phyloP scores from a whole-genome alignment of 1,140 invertebrate genomes.

The Druon quercuslanigerum region DNA sequence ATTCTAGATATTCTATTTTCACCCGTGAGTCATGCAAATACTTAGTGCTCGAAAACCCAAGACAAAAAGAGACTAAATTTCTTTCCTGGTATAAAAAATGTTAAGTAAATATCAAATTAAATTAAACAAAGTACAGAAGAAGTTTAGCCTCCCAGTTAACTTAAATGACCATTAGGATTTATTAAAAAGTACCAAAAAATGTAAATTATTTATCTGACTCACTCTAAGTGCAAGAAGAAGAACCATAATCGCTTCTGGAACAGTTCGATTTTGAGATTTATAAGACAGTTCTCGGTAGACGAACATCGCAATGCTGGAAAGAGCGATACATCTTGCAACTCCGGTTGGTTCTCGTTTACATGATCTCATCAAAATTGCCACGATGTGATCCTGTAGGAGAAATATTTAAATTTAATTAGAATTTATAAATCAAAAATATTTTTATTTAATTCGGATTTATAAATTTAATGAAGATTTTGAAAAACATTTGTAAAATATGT shows the following conservation, averaged over 20 bases:
- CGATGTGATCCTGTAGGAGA: conserved; percentile 86
- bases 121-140: too few species aligned
- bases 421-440: not conserved
- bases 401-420: conserved; percentile 10
- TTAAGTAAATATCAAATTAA: too few species aligned
- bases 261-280: conserved; percentile 80
- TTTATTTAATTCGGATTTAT: conserved; percentile 16
- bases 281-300: conserved; percentile 85
- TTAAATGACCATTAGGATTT: too few species aligned
- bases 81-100: not conserved
- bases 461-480: not conserved
- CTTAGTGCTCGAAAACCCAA: not conserved
- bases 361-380: conserved; percentile 89
- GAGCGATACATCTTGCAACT: conserved; percentile 90
- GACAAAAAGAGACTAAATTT: not conserved
- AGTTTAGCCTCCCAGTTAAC: too few species aligned
- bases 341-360: conserved; percentile 92
- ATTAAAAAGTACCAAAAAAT: too few species aligned
- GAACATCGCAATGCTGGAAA: conserved; percentile 92
- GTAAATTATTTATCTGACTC: conserved; percentile 43
- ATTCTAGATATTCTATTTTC: not conserved
- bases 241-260: conserved; percentile 90
- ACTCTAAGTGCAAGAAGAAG: conserved; percentile 90
- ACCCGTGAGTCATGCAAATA: not conserved
- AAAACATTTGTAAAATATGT: not conserved